phyloP scores from a whole-genome alignment of 2,797 vertebrate species.

The Epinephelus malabaricus region DNA sequence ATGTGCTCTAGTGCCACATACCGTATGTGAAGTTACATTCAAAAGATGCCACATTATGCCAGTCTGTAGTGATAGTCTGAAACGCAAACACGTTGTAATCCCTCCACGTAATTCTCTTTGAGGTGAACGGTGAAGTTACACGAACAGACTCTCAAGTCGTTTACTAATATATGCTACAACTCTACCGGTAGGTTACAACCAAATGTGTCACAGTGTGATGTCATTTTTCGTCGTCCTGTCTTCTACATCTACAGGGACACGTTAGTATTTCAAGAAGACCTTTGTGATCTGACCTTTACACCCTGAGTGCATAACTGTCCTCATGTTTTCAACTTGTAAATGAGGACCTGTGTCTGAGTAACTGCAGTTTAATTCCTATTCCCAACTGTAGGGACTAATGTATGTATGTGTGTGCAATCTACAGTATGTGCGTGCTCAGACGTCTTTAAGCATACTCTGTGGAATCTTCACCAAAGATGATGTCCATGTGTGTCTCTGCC shows the following conservation, averaged over 20 bases:
- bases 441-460: constrained; percentile 73
- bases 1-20: constrained; percentile 43
- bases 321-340: constrained; percentile 35
- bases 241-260: constrained; percentile 34
- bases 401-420: constrained; percentile 27
- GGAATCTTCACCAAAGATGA: constrained; percentile 88
- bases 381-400: constrained; percentile 34
- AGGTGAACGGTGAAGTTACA: constrained; percentile 4
- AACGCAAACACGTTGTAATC: constrained; percentile 41
- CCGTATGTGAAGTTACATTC: constrained; percentile 33
- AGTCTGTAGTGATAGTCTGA: constrained; percentile 40
- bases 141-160: constrained; percentile 37
- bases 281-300: constrained; percentile 40
- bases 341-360: constrained; percentile 29
- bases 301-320: constrained; percentile 33
- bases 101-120: constrained; percentile 19
- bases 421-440: constrained; percentile 55
- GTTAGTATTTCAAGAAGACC: constrained; percentile 23
- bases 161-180: constrained; percentile 32
- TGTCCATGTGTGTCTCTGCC: constrained; percentile 78
- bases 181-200: constrained; percentile 46
- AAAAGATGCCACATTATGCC: constrained; percentile 39
- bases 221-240: constrained; percentile 36
- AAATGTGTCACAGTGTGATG: constrained; percentile 59
- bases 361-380: constrained; percentile 49